Evolutionary conservation across 2,888 invertebrate species (phyloP), one percentile per base, ranked within the genome.

Genomic region (Chirona hameri): DNA sequence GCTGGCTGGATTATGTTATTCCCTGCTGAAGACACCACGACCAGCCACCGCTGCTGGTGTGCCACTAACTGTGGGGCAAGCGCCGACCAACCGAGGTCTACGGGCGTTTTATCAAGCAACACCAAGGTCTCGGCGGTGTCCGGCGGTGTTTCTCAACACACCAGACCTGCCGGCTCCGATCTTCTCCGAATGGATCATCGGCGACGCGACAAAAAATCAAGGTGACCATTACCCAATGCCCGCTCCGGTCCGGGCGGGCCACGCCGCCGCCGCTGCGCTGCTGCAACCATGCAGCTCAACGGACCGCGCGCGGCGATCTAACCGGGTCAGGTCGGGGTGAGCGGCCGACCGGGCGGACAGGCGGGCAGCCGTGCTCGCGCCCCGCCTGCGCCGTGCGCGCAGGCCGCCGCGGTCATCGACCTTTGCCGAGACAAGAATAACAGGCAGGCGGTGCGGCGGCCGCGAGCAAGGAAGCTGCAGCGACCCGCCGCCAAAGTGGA

Each of bases 341-440:
- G 65, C 65, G n/a, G 65, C n/a, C 65, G n/a, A 4, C 31, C 31
- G 31, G 31, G 4, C 31, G 3, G 72, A 14, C 5, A 18, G 18
- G 5, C 31, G 31, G 29, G 1, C 18, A 5, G 29, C 29, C 27
- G 18, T 31, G 31, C 12, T 52, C 24, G 79, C 79, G n/a, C 48
- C 39, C 52, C 57, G 79, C 39, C 39, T 39, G 39, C 7, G 39
- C 39, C 39, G 39, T 39, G 39, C 39, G 39, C 39, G 39, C 39
- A 7, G 39, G 39, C 14, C 21, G 65, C 72, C 29, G 18, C 72
- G 72, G 72, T 72, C 72, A 7, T 72, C 31, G 31, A 72, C 29
- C 72, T 72, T 72, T 72, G 72, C 72, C 31, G 29, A 27, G 72
- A 27, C 72, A 72, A 31, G 31, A 72, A 72, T 72, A 72, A 72